Percentiles rank a stretch among this genome's conserved stretches.
phyloP scores from a whole-genome alignment of 2,888 invertebrate genomes.

The Thera britannica region DNA sequence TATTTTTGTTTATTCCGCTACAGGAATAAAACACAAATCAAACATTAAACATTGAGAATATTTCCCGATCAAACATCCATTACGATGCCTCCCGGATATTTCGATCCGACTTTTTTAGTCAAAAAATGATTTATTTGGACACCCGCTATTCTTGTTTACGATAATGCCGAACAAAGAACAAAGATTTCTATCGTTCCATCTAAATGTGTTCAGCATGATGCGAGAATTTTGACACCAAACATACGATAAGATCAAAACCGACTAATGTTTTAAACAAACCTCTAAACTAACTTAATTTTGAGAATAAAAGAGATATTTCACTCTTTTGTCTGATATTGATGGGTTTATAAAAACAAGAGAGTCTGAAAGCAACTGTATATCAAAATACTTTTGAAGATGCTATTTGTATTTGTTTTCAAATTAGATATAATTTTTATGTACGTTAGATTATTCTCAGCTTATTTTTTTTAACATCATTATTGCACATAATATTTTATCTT shows the following conservation, averaged over 20 bases:
- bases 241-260: constrained; percentile 79
- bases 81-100: constrained; percentile 31
- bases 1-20: background rate
- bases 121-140: constrained; percentile 77
- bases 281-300: constrained; percentile 79
- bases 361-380: background rate
- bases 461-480: too few species aligned
- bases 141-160: constrained; percentile 83
- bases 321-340: constrained; percentile 70
- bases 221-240: constrained; percentile 84
- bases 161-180: constrained; percentile 71
- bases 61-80: constrained; percentile 14
- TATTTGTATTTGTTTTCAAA: background rate
- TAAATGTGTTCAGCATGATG: constrained; percentile 82
- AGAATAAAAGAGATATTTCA: constrained; percentile 75
- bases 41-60: background rate
- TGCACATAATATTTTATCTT: too few species aligned
- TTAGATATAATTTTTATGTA: too few species aligned
- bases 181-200: constrained; percentile 70
- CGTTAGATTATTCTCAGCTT: too few species aligned
- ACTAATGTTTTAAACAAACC: constrained; percentile 84
- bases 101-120: constrained; percentile 33
- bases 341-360: constrained; percentile 21
- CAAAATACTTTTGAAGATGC: constrained; percentile 2
- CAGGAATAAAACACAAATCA: background rate